These are phyloP conservation scores for Luperina testacea DNA, from an alignment of 2,888 invertebrate species.

Conservation along the genomic window DNA sequence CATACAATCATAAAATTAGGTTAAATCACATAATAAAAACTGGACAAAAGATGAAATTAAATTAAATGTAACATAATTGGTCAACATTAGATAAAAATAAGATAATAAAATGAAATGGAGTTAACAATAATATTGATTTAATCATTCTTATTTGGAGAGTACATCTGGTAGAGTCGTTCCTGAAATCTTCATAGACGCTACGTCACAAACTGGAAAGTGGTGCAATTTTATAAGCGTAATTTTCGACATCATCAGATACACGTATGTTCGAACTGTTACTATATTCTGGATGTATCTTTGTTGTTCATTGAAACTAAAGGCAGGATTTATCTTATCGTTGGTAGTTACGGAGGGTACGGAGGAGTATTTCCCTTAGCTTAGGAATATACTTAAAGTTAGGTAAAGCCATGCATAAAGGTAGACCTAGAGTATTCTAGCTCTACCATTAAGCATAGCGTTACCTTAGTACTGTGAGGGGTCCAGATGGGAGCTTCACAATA, in stretches of 20 bases:
- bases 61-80: too few species aligned
- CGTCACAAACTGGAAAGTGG: neutral
- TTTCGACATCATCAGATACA: neutral
- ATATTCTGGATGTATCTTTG: neutral
- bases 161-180: neutral
- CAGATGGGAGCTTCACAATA: too few species aligned
- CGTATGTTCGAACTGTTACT: neutral
- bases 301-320: neutral
- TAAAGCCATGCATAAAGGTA: neutral
- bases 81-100: conserved; percentile 10
- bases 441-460: neutral
- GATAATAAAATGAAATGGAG: neutral
- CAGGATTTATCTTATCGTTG: neutral
- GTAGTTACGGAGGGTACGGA: neutral
- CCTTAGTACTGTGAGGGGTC: too few species aligned
- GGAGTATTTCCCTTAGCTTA: neutral
- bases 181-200: neutral
- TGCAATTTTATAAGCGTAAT: neutral
- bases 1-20: too few species aligned
- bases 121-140: neutral
- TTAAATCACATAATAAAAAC: too few species aligned
- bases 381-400: too few species aligned
- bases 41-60: too few species aligned
- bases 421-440: neutral
- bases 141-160: neutral